Base-by-base conservation (phyloP, 1,140 invertebrate genomes). In the Drusus annulatus region DNA sequence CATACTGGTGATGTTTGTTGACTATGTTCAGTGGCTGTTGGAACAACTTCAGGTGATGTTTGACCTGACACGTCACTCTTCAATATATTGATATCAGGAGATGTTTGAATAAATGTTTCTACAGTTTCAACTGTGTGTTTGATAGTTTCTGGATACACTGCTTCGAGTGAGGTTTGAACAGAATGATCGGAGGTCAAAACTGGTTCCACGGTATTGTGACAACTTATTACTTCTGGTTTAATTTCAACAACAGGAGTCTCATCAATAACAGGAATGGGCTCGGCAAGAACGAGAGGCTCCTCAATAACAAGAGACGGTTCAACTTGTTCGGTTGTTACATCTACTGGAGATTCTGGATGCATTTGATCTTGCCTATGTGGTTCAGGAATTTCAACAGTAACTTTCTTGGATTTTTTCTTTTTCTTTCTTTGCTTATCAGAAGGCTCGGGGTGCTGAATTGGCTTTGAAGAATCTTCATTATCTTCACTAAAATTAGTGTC, bases 101-200 rank as follows among this genome's bases (percentile, higher is more conserved):
- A 88, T 2, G 92, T 93, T 86, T 93, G 92, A 73, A 91, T 87
- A 52, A 90, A 90, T 76, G 86, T 89, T 82, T 93, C 92, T 13
- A 85, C 84, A 4, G 88, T 91, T 79, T 90, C 87, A 51, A 85
- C 86, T 80, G 85, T 86, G 60, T 84, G 56, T 25, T 83, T 83
- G 31, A 86, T 36, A 84, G 62, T 75, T 5, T 83, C 87, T 81
- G 90, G 89, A 63, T 85, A 84, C 16, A 89, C 86, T 52, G 89
- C 84, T 84, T 93, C 91, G 3, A 92, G 92, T 6, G 91, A 91
- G 19, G 93, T 93, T 87, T 93, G 93, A 19, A 91, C 86, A 13
- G 91, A 92, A 80, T 90, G 90, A 31, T 91, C 90, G 76, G 91
- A 88, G 23, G 85, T 88, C 21, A 82, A 54, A 5, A 92, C 87